These are phyloP conservation scores for Arrhopalites spinosus DNA, from an alignment of 2,888 invertebrate species.

Conservation along the genomic window DNA sequence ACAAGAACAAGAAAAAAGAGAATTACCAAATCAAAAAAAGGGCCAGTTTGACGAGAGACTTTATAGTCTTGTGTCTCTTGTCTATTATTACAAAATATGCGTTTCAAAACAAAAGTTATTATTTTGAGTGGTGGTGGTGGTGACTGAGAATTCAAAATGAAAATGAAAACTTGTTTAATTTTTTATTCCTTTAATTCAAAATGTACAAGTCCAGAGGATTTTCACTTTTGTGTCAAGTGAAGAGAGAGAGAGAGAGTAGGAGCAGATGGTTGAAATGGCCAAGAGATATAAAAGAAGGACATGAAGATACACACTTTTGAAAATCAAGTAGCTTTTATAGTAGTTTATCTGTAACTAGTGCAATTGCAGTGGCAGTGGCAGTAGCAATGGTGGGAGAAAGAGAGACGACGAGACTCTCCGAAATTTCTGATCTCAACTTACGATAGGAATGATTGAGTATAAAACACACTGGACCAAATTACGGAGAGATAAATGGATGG, in stretches of 20 bases:
- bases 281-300: no score
- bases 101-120: no score
- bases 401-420: no score
- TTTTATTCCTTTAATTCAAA: not conserved
- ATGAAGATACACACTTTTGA: not conserved
- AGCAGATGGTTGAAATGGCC: constrained; percentile 9
- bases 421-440: not conserved
- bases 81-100: no score
- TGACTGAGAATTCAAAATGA: no score
- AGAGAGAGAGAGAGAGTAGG: not conserved
- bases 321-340: not conserved
- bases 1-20: no score
- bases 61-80: no score
- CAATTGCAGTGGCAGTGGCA: not conserved
- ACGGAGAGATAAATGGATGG: constrained; percentile 7
- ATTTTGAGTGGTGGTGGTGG: no score
- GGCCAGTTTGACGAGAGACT: no score
- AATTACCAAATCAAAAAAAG: no score
- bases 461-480: not conserved
- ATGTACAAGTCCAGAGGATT: not conserved
- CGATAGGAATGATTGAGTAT: constrained; percentile 13
- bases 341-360: not conserved
- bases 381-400: not conserved
- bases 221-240: not conserved
- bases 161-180: constrained; percentile 16